Base-by-base conservation (phyloP, 2,797 vertebrate genomes). In the Ispidina lecontei region DNA sequence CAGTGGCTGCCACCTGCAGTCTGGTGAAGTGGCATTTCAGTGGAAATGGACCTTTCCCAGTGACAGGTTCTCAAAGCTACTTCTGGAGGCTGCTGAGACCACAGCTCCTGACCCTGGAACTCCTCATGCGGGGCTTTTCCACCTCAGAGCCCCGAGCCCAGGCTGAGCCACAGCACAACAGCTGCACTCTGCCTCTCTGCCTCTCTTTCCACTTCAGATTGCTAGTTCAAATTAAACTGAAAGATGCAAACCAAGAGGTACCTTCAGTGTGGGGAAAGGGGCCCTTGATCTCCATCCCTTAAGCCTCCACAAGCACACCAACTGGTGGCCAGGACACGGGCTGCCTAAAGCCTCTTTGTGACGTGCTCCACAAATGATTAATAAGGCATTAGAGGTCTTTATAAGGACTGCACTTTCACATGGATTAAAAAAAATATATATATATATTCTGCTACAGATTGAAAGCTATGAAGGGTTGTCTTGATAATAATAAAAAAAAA, bases 391-490 rank as follows among this genome's bases (percentile, higher is more conserved):
- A 93, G 79, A 79, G 72, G 49, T 73, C 92, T 91, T 77, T 85
- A 54, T 67, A 52, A 91, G 87, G 79, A 68, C 90, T 90, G 82
- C 85, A 86, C 84, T 94, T 91, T 87, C 91, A 92, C 54, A 12
- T 91, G 87, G 89, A 86, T 92, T 90, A 84, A 58, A 90, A 89
- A 69, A 44, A 35, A 35, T n/a, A n/a, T n/a, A n/a, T 44, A 90
- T 85, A 95, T 87, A 91, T 82, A 94, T 80, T 95, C 86, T 91
- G 92, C 91, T 86, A 41, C 77, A 82, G 83, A 91, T 47, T 76
- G 84, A 84, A 81, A 92, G 87, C 91, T 82, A 74, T 43, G 89
- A 93, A 91, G 82, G 83, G 60, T 25, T 83, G 76, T 90, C 91
- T 92, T 7, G 2, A 64, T 92, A 84, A 95, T 93, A 39, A 39